phyloP scores from a whole-genome alignment of 2,113 vertebrate species.

The Brienomyrus longianalis region DNA sequence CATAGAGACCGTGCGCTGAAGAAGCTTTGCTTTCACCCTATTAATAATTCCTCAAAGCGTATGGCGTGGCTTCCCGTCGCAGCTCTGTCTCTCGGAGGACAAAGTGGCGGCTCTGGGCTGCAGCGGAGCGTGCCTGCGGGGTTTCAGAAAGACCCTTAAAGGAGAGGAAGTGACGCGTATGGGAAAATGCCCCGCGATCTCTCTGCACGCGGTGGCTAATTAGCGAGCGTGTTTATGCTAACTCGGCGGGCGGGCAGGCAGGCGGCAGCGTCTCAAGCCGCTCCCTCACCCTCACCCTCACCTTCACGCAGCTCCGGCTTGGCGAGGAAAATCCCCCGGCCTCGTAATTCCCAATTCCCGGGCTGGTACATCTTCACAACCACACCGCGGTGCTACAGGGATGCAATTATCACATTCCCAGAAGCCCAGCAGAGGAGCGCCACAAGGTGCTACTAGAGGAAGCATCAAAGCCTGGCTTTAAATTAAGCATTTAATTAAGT shows the following conservation, averaged over 20 bases:
- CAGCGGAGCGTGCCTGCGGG: slow-evolving; percentile 41
- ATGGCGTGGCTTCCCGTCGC: slow-evolving; percentile 58
- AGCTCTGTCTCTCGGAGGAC: slow-evolving; percentile 53
- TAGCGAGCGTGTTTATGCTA: slow-evolving; percentile 38
- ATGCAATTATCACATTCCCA: slow-evolving; percentile 59
- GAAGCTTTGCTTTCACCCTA: slow-evolving; percentile 56
- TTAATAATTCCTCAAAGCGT: slow-evolving; percentile 64
- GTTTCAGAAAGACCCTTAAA: slow-evolving; percentile 45
- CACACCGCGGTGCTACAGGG: slow-evolving; percentile 47
- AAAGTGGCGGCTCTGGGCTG: slow-evolving; percentile 49
- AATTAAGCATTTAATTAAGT: slow-evolving; percentile 57
- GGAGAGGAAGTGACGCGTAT: slow-evolving; percentile 21
- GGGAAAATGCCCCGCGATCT: slow-evolving; percentile 2
- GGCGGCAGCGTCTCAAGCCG: not conserved
- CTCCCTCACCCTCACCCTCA: not conserved
- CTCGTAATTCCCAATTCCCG: slow-evolving; percentile 41
- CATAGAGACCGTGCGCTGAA: slow-evolving; percentile 57
- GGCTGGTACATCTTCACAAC: slow-evolving; percentile 33
- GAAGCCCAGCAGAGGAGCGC: slow-evolving; percentile 43
- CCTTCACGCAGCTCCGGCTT: slow-evolving; percentile 28
- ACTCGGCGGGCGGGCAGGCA: slow-evolving; percentile 23
- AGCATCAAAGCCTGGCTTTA: slow-evolving; percentile 60
- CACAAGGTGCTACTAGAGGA: slow-evolving; percentile 54
- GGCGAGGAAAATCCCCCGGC: slow-evolving; percentile 30
- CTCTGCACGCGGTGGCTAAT: slow-evolving; percentile 36